phyloP scores from a whole-genome alignment of 2,113 vertebrate species.

The Oostethus manadensis region DNA sequence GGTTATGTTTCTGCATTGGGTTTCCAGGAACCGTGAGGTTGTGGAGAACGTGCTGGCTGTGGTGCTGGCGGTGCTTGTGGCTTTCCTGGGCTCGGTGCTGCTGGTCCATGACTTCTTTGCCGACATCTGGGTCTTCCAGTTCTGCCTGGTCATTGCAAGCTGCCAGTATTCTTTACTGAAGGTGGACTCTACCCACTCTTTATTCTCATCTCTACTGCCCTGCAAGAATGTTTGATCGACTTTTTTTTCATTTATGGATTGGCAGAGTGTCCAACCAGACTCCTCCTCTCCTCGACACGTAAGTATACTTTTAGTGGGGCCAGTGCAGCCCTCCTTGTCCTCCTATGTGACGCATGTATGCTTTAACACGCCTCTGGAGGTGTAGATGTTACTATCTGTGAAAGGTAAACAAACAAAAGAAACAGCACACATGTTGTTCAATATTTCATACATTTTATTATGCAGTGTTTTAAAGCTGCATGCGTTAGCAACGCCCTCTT shows the following conservation, averaged over 20 bases:
- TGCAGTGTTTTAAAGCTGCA: constrained; percentile 25
- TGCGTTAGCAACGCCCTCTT: constrained; percentile 41
- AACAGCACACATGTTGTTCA: no score
- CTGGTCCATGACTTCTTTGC: constrained; percentile 95
- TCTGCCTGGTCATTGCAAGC: constrained; percentile 97
- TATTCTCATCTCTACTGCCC: background rate
- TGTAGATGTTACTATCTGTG: no score
- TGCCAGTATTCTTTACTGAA: constrained; percentile 97
- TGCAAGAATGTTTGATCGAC: background rate
- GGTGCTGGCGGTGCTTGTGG: constrained; percentile 90
- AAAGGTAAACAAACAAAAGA: no score
- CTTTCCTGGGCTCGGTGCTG: constrained; percentile 93
- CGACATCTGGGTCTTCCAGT: constrained; percentile 99
- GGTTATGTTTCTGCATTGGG: background rate
- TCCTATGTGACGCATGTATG: no score
- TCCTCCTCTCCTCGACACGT: constrained; percentile 97
- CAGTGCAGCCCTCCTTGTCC: background rate
- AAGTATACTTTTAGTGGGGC: constrained; percentile 56
- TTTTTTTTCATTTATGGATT: constrained; percentile 36
- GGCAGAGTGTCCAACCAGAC: constrained; percentile 96
- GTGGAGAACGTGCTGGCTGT: constrained; percentile 92
- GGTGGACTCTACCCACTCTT: constrained; percentile 63
- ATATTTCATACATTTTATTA: constrained; percentile 6
- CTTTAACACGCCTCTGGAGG: no score
- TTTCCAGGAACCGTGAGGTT: constrained; percentile 87